Evolutionary conservation across 2,888 invertebrate species (phyloP), one percentile per base, ranked within the genome.

Genomic region (Cyrtodaria siliqua): DNA sequence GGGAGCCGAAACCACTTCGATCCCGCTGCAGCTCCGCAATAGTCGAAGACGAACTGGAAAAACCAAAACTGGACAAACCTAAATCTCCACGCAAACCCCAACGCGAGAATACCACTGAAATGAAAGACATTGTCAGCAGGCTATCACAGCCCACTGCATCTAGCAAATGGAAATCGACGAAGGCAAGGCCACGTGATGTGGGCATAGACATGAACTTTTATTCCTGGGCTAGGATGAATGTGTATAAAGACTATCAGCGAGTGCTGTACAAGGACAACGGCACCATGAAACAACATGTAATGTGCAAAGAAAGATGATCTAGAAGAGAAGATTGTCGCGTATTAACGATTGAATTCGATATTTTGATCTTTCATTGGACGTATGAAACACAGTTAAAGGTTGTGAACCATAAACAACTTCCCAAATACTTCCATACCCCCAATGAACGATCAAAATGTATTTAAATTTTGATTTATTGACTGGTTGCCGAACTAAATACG

Each of bases 221-320:
- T 52, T 83, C 83, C 0, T 85, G 85, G 85, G 64, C 83, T 18
- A 83, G 79, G 44, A 85, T 85, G 85, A 82, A 82, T 18, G 80
- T 83, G 14, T 85, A 85, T 52, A 83, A 82, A 57, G 85, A 85
- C 44, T 82, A 85, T 33, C 79, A 82, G 40, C 70, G 63, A 23
- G 82, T 80, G 23, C 24, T 85, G 24, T 85, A 85, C 40, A 76
- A 71, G 2, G 73, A 53, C 18, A 83, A 83, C 20, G 85, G 85
- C 16, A 70, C 77, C 2, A 62, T 69, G 23, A 81, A 78, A 53
- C n/a, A 55, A 27, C 49, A 72, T n/a, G 47, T 44, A 12, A 49
- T 27, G 49, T 23, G 26, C 4, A 74, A 68, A 40, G 68, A 74
- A 27, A 62, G 68, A 59, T 74, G 50, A 55, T 16, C 2, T n/a